These are phyloP conservation scores for Onychostoma macrolepis DNA, from an alignment of 2,113 vertebrate genomes.

Conservation along the genomic window DNA sequence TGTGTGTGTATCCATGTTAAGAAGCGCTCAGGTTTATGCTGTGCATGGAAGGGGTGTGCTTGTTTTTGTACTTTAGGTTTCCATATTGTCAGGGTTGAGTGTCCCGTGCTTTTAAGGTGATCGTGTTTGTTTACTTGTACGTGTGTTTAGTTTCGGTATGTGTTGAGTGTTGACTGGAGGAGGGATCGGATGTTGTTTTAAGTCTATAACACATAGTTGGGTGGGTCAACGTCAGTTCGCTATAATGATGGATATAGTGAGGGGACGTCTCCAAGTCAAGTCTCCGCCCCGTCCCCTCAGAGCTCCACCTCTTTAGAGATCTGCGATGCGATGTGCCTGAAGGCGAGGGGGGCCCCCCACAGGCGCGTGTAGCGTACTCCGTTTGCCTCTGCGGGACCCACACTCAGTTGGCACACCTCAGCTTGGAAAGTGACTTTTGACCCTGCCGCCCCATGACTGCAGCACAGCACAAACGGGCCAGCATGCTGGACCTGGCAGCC, in stretches of 20 bases:
- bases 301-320: constrained; percentile 87
- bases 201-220: constrained; percentile 64
- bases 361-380: constrained; percentile 86
- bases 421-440: constrained; percentile 85
- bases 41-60: constrained; percentile 33
- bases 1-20: constrained; percentile 41
- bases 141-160: constrained; percentile 56
- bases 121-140: constrained; percentile 39
- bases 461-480: constrained; percentile 88
- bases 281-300: constrained; percentile 61
- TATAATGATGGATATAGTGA: neutral
- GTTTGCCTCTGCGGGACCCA: constrained; percentile 76
- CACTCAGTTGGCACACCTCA: constrained; percentile 88
- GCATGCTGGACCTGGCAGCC: constrained; percentile 83
- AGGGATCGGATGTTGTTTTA: constrained; percentile 54
- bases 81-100: constrained; percentile 37
- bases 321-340: constrained; percentile 86
- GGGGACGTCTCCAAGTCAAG: constrained; percentile 35
- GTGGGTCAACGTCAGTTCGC: constrained; percentile 48
- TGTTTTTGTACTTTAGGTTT: constrained; percentile 58
- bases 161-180: constrained; percentile 42
- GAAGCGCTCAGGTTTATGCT: constrained; percentile 24
- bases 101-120: constrained; percentile 37
- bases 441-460: constrained; percentile 80
- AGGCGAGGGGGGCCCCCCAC: constrained; percentile 84